These are phyloP conservation scores for Chaetodon trifascialis DNA, from an alignment of 2,113 vertebrate species.

Conservation along the genomic window DNA sequence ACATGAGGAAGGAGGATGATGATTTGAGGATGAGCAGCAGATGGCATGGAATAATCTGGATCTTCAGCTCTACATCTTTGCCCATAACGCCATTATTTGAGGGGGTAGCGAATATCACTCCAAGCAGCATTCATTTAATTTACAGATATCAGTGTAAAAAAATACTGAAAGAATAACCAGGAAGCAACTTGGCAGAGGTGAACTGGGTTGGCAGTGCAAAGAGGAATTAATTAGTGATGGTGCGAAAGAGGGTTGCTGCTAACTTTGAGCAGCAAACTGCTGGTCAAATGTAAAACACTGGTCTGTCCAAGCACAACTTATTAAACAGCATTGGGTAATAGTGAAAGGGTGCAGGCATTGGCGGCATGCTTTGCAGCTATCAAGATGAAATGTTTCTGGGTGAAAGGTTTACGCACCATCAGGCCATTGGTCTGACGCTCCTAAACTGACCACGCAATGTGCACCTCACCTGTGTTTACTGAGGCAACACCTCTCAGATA, in stretches of 20 bases:
- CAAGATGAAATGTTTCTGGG: not conserved
- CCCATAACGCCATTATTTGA: constrained; percentile 41
- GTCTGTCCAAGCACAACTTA: not conserved
- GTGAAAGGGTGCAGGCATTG: not conserved
- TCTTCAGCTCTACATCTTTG: constrained; percentile 58
- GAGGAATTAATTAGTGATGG: not conserved
- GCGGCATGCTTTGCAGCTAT: not conserved
- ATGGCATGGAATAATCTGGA: constrained; percentile 73
- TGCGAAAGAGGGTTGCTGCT: not conserved
- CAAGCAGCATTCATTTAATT: constrained; percentile 8
- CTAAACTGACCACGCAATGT: not conserved
- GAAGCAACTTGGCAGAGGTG: constrained; percentile 6
- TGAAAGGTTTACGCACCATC: constrained; percentile 3
- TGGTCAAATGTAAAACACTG: not conserved
- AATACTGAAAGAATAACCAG: not conserved
- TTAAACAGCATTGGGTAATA: not conserved
- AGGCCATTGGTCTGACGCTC: not conserved
- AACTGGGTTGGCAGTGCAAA: constrained; percentile 2
- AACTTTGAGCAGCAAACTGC: not conserved
- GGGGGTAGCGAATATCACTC: constrained; percentile 2
- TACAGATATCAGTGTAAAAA: not conserved
- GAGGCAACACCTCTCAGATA: not conserved
- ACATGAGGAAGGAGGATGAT: constrained; percentile 3
- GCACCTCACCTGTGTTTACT: not conserved
- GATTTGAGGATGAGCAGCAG: constrained; percentile 63